Base-by-base conservation (phyloP, 2,888 invertebrate genomes). In the Branchinecta sandiegonensis region DNA sequence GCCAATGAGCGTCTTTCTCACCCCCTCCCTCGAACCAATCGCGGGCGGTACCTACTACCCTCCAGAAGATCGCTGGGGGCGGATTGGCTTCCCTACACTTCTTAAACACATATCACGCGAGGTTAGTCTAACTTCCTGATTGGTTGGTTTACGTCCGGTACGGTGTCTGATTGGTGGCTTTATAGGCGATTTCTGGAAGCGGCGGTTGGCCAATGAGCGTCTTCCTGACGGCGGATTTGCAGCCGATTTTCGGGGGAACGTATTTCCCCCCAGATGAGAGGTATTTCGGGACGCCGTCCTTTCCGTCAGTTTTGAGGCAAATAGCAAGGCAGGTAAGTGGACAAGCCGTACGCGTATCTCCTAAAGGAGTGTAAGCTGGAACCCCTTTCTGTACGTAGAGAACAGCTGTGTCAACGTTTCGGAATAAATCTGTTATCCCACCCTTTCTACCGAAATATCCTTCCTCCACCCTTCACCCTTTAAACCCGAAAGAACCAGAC, bases 121-220 rank as follows among this genome's bases (percentile, higher is more conserved):
- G 72, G 71, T 72, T 70, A 67, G 48, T 65, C 11, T 65, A 12
- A 10, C 8, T 47, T 23, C 23, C 23, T 69, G 12, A 23, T 4
- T 69, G 12, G 48, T 13, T 48, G 12, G 11, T 69, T 46, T 46
- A 23, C 17, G 12, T 69, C 48, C 47, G 37, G 6, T 6, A 37
- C 6, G 37, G 37, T 37, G 37, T 37, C 37, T 37, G 37, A 37
- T 37, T 37, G 37, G 37, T 37, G 37, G 13, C 46, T 47, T 47
- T 65, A 48, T 71, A 80, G 79, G 78, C 79, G 6, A 75, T 79
- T 8, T 76, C 76, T 67, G 86, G 84, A 71, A 76, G 84, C 71
- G 91, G 94, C 5, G 95, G 95, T 8, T 96, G 95, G 95, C 96
- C 96, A 0, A 90, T 96, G 92, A 91, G 89, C 71, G 90, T 96